Percentiles rank a stretch among this genome's conserved stretches.
Conservation (phyloP, 2,888 invertebrate species). For the Octonoba sinensis region DNA sequence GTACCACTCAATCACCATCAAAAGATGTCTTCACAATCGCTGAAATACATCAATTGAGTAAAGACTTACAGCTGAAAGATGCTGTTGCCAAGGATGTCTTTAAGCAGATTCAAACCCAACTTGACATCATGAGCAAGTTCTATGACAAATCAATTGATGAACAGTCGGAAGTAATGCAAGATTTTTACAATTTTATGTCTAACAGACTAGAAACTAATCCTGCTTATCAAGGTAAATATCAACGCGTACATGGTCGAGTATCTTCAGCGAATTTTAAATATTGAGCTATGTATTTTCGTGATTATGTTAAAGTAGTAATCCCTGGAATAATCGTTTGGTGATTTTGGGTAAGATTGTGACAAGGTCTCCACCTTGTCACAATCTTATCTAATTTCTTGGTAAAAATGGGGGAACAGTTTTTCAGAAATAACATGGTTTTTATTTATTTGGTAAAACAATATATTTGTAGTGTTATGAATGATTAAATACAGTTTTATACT, state of each 20-base stretch:
- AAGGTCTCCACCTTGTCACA: too few species aligned
- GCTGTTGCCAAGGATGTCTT: conserved; percentile 74
- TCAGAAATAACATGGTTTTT: too few species aligned
- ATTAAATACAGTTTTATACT: too few species aligned
- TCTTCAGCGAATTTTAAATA: not conserved
- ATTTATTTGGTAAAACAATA: too few species aligned
- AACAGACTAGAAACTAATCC: conserved; percentile 75
- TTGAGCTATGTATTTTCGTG: not conserved
- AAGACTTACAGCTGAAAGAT: conserved; percentile 65
- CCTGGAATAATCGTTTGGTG: too few species aligned
- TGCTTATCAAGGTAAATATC: conserved; percentile 74
- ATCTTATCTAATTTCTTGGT: too few species aligned
- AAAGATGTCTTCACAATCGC: conserved; percentile 21
- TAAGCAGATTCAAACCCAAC: conserved; percentile 76
- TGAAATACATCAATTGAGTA: conserved; percentile 15
- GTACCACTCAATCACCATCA: conserved; percentile 38
- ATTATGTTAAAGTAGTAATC: not conserved
- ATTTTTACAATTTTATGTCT: conserved; percentile 85
- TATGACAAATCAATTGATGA: conserved; percentile 82
- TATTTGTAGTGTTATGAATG: too few species aligned
- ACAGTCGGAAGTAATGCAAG: conserved; percentile 89
- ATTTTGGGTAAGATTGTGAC: not conserved
- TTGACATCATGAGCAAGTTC: conserved; percentile 75
- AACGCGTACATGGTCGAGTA: too few species aligned
- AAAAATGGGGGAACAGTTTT: too few species aligned